Evolutionary conservation across 2,113 vertebrate species (phyloP), one percentile per base, ranked within the genome.

Genomic region (Romanogobio albipinnatus): DNA sequence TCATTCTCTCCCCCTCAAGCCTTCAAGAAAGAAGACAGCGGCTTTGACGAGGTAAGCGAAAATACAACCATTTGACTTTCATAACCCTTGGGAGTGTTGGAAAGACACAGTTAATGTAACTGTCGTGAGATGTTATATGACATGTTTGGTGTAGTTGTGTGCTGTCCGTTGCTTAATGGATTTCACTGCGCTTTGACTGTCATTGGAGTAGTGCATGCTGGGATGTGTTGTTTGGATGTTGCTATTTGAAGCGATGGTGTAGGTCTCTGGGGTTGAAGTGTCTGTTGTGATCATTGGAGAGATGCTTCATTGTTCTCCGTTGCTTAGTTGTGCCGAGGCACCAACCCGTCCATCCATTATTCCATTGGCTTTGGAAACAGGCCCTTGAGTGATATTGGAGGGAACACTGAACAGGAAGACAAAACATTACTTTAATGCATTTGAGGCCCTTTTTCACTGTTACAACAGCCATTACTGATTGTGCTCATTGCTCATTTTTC

Each of bases 1-100:
- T 85, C 86, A 88, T 89, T 94, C 29, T 77, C 5, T 94, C 93
- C 91, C 79, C 92, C 92, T 95, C 94, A 76, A 99, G 98, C 98
- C 87, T 95, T 98, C 96, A 99, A 98, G 95, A 99, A 99, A 93
- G 98, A 99, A 17, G 98, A 99, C 90, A 96, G 93, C 87, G 90
- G 93, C 91, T 97, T 98, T 92, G 98, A 99, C 90, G 97, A 98
- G 97, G 97, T 99, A 95, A 88, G 93, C 87, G 66, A 90, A 87
- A 82, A 36, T 51, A 76, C 39, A 22, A 22, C 15, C n/a, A 11
- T 82, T 70, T 81, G 13, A 79, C 4, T 80, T 43, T 79, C 39
- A 17, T 4, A n/a, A 58, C 74, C 61, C 19, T 56, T 51, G 61
- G 5, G 61, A 53, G 45, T 73, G 47, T 62, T 66, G 47, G 68